Conservation (phyloP, 2,113 vertebrate genomes). For the Tachycineta bicolor region DNA sequence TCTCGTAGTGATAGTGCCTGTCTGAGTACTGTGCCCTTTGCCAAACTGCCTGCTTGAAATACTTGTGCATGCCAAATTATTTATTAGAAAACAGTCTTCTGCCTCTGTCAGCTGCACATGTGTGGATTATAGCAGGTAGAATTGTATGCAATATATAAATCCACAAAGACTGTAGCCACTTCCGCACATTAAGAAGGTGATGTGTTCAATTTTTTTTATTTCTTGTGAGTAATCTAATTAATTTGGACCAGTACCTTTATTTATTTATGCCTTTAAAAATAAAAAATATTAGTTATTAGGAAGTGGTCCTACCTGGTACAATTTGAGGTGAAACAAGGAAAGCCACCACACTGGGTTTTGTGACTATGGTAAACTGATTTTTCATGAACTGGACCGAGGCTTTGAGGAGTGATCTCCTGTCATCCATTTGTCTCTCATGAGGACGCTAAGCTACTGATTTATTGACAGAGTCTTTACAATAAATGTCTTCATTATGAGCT, state of each 20-base stretch:
- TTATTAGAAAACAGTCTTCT: neutral
- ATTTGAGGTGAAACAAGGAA: neutral
- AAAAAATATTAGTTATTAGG: neutral
- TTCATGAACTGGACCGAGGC: neutral
- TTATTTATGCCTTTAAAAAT: neutral
- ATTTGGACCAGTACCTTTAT: neutral
- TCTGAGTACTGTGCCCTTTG: neutral
- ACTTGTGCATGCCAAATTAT: neutral
- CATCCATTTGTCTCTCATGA: neutral
- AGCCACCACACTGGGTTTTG: neutral
- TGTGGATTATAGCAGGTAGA: neutral
- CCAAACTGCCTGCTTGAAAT: neutral
- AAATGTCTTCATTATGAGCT: slow-evolving; percentile 15
- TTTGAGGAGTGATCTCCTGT: neutral
- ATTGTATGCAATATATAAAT: neutral
- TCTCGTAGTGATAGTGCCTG: neutral
- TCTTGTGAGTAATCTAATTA: neutral
- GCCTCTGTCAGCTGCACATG: neutral
- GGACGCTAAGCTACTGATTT: slow-evolving; percentile 8
- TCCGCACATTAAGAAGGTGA: neutral
- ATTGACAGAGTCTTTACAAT: slow-evolving; percentile 36
- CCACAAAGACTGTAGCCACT: neutral
- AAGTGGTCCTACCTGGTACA: neutral
- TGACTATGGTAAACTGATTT: neutral
- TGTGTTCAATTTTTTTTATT: neutral